Evolutionary conservation across 1,140 invertebrate species (phyloP).

Genomic region (Drosophila ironensis): DNA sequence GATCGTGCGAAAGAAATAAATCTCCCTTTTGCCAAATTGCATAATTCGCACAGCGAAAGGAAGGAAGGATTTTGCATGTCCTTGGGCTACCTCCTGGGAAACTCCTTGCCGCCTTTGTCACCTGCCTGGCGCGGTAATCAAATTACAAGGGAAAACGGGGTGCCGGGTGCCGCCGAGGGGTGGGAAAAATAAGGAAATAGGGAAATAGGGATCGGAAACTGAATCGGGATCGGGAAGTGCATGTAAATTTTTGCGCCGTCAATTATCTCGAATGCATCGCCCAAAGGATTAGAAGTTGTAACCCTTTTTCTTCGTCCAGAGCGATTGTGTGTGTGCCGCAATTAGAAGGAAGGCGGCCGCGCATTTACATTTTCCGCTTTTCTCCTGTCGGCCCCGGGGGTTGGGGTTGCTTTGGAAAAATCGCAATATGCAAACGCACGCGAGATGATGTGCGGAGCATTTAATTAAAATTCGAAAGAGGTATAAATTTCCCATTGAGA

Average conservation of each 20-base stretch:
- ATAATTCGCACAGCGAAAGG: slow-evolving; percentile 6
- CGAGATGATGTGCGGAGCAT: slow-evolving; percentile 48
- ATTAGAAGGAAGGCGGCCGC: slow-evolving; percentile 58
- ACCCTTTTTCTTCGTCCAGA: neutral
- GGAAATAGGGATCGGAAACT: neutral
- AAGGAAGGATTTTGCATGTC: slow-evolving; percentile 22
- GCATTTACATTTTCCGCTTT: slow-evolving; percentile 49
- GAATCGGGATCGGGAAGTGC: slow-evolving; percentile 21
- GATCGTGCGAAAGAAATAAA: slow-evolving; percentile 38
- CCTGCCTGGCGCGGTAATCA: slow-evolving; percentile 59
- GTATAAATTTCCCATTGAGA: slow-evolving; percentile 72
- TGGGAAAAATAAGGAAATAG: too few relatives aligned
- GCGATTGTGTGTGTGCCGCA: slow-evolving; percentile 40
- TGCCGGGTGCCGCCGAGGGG: slow-evolving; percentile 1
- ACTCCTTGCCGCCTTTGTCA: slow-evolving; percentile 29
- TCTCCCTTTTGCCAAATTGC: slow-evolving; percentile 10
- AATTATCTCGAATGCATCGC: slow-evolving; percentile 57
- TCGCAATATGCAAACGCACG: slow-evolving; percentile 68
- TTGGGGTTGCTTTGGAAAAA: slow-evolving; percentile 33
- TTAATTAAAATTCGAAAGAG: slow-evolving; percentile 75
- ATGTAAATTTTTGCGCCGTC: slow-evolving; percentile 67
- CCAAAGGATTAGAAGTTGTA: slow-evolving; percentile 33
- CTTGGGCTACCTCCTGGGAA: slow-evolving; percentile 48
- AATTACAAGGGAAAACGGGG: slow-evolving; percentile 49
- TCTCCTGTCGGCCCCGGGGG: neutral